Base-by-base conservation (phyloP, 1,140 invertebrate genomes). In the Hycleus phaleratus region DNA sequence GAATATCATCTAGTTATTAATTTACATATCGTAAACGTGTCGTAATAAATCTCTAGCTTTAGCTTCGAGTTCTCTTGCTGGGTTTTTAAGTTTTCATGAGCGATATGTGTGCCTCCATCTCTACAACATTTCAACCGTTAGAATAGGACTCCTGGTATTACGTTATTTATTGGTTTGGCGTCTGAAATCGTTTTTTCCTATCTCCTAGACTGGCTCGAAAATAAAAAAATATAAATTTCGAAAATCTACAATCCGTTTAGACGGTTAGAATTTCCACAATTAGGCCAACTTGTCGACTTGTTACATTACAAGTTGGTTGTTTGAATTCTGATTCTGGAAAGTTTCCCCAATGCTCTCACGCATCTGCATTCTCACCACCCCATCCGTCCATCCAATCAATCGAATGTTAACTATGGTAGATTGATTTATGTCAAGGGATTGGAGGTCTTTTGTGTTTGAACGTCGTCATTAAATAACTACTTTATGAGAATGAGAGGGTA, bases 281-380 rank as follows among this genome's bases (percentile, higher is more conserved):
- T 53, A 53, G 51, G 51, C 40, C 40, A 53, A 53, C 42, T 53
- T 53, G 51, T 53, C 51, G 51, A 53, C 46, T 32, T 32, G 32
- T 32, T 32, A 32, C 32, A 32, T 32, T 32, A 7, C 32, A 4
- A 32, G 26, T 32, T 1, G 26, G 4, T 7, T 32, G 3, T 4
- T 7, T 32, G 26, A 32, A 32, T 32, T 32, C 32, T 32, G 51
- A 46, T 46, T 53, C 45, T 53, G n/a, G 51, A 53, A 53, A 53
- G 51, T 53, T 53, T 53, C 42, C 42, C 46, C 53, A 47, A 56
- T 56, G 46, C 53, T 48, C 53, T 56, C 53, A 56, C 53, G 45
- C 53, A 56, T 56, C 53, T 56, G 53, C 53, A 56, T 56, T 56
- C 46, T 56, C 53, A 56, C 53, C 53, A 32, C 32, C 32, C 32